phyloP scores from a whole-genome alignment of 1,140 invertebrate genomes.

The Coenobita brevimanus region DNA sequence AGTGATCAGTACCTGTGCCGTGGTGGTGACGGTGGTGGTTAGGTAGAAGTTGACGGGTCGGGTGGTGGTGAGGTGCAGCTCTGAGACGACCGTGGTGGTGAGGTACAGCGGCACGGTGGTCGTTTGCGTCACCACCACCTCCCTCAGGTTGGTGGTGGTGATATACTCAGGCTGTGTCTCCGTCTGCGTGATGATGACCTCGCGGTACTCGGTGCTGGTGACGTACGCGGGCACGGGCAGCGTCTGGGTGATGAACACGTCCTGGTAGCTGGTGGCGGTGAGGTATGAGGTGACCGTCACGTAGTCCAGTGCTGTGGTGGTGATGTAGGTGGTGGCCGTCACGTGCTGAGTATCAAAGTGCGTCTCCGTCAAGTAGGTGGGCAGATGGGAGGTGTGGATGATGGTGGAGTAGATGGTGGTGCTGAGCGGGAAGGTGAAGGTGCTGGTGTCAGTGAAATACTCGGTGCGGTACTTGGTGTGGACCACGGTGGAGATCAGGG shows the following conservation, averaged over 20 bases:
- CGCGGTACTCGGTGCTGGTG: constrained; percentile 32
- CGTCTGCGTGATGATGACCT: constrained; percentile 53
- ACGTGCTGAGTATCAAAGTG: constrained; percentile 47
- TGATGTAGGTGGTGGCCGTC: constrained; percentile 27
- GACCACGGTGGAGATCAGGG: constrained; percentile 33
- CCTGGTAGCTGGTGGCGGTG: constrained; percentile 35
- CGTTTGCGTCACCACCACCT: constrained; percentile 47
- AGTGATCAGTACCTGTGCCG: constrained; percentile 27
- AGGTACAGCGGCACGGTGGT: constrained; percentile 54
- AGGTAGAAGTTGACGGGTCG: constrained; percentile 46
- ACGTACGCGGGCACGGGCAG: constrained; percentile 34
- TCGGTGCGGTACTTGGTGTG: constrained; percentile 55
- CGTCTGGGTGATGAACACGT: constrained; percentile 48
- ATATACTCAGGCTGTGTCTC: constrained; percentile 42
- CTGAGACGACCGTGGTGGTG: constrained; percentile 46
- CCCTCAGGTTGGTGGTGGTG: constrained; percentile 36
- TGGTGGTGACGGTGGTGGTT: constrained; percentile 40
- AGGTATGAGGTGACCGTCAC: constrained; percentile 28
- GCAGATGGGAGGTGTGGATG: constrained; percentile 31
- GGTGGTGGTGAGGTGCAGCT: constrained; percentile 44
- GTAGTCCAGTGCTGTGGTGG: constrained; percentile 34
- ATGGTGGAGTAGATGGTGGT: constrained; percentile 38
- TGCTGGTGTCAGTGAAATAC: constrained; percentile 25
- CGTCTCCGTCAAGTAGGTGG: constrained; percentile 43
- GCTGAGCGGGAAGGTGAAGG: constrained; percentile 4